These are phyloP conservation scores for Lepidurus packardi DNA, from an alignment of 1,140 invertebrate genomes.

Conservation along the genomic window DNA sequence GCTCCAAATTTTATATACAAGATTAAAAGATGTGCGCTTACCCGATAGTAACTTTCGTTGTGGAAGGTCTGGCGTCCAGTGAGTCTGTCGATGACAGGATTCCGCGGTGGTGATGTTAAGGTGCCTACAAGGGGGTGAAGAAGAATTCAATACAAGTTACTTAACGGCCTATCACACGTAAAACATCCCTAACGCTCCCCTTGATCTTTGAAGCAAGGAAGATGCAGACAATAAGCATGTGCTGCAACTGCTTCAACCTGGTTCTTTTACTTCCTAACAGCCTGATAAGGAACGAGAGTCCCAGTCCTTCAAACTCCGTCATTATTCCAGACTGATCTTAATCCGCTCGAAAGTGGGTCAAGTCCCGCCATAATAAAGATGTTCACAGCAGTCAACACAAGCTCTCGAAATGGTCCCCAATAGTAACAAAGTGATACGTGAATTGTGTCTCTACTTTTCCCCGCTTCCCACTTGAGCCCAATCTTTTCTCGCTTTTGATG, in stretches of 20 bases:
- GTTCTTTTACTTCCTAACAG: neutral
- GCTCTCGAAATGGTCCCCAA: neutral
- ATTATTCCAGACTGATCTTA: neutral
- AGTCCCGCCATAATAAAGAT: neutral
- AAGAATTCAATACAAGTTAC: neutral
- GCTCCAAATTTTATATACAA: no score
- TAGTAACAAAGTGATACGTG: conserved; percentile 9
- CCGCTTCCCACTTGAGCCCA: neutral
- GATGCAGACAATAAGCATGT: neutral
- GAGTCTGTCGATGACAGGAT: conserved; percentile 76
- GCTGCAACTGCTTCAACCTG: neutral
- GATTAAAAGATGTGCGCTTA: conserved; percentile 35
- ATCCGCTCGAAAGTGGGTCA: neutral
- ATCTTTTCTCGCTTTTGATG: neutral
- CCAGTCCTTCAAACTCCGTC: neutral
- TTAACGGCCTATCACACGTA: neutral
- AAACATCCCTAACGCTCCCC: neutral
- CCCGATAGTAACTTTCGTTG: conserved; percentile 78
- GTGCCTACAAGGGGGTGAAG: neutral
- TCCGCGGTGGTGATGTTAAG: conserved; percentile 42
- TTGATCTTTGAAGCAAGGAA: neutral
- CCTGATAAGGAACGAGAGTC: neutral
- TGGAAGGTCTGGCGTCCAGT: conserved; percentile 61
- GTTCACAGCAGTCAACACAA: neutral
- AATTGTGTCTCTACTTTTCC: neutral